Evolutionary conservation across 2,113 vertebrate species (phyloP).

Genomic region (Hyperopisus bebe): DNA sequence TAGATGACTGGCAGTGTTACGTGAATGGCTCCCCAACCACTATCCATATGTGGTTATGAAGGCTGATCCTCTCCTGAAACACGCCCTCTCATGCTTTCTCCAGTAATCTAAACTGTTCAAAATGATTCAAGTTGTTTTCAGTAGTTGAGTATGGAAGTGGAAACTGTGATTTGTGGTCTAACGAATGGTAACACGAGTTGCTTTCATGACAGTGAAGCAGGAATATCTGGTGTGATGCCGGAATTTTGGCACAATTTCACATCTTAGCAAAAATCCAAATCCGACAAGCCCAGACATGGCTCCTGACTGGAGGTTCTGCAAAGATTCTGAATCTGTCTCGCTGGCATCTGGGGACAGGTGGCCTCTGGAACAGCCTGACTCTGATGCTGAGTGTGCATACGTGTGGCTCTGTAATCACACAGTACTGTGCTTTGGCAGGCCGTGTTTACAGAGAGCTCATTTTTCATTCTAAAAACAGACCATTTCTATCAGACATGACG

Average conservation of each 20-base stretch:
- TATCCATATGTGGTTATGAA: not conserved
- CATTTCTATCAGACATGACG: not conserved
- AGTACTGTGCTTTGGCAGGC: not conserved
- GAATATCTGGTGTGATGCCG: not conserved
- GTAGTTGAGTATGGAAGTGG: not conserved
- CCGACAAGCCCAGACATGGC: not conserved
- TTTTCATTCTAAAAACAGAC: not conserved
- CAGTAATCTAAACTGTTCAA: not conserved
- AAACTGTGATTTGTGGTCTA: conserved; percentile 1
- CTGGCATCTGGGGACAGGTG: not conserved
- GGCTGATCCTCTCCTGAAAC: not conserved
- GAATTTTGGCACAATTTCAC: not conserved
- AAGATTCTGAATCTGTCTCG: not conserved
- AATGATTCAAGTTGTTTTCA: not conserved
- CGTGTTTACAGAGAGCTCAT: not conserved
- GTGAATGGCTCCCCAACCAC: not conserved
- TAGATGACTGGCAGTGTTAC: not conserved
- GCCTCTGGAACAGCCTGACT: not conserved
- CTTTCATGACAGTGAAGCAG: not conserved
- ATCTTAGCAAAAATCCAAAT: not conserved
- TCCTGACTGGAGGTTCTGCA: not conserved
- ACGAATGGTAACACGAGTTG: not conserved
- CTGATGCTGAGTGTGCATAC: not conserved
- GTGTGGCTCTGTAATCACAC: not conserved
- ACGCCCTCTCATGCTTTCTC: not conserved